Evolutionary conservation across 1,140 invertebrate genomes (phyloP).

Genomic region (Cecropterus lyciades): DNA sequence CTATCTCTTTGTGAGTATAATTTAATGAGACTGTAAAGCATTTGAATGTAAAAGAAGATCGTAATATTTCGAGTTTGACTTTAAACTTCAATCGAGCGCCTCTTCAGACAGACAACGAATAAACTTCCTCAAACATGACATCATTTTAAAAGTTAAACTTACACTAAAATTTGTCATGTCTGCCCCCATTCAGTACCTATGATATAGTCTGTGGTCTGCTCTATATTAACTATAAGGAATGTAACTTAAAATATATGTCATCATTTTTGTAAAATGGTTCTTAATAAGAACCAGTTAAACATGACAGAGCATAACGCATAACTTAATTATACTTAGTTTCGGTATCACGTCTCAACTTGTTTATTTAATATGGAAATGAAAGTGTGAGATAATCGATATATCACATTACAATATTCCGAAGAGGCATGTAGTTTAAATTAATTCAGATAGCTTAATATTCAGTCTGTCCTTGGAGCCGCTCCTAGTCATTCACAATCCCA

Average conservation of each 20-base stretch:
- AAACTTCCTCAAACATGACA: neutral
- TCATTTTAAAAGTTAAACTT: slow-evolving; percentile 1
- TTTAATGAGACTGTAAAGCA: slow-evolving; percentile 13
- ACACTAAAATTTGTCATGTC: slow-evolving; percentile 24
- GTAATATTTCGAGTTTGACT: slow-evolving; percentile 26
- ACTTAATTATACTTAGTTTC: slow-evolving; percentile 21
- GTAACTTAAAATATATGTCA: slow-evolving; percentile 18
- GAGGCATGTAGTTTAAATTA: slow-evolving; percentile 61
- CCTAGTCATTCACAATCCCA: slow-evolving; percentile 87
- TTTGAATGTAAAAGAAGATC: neutral
- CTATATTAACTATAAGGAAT: neutral
- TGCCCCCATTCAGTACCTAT: slow-evolving; percentile 19
- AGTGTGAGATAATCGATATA: slow-evolving; percentile 25
- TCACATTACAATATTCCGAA: slow-evolving; percentile 45
- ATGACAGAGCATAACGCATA: slow-evolving; percentile 3
- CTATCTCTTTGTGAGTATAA: slow-evolving; percentile 21
- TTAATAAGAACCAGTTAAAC: slow-evolving; percentile 6
- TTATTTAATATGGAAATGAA: slow-evolving; percentile 6
- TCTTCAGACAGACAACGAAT: slow-evolving; percentile 64
- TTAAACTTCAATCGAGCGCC: slow-evolving; percentile 52
- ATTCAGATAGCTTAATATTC: slow-evolving; percentile 72
- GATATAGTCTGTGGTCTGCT: slow-evolving; percentile 18
- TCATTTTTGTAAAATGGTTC: neutral
- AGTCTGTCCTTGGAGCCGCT: slow-evolving; percentile 77
- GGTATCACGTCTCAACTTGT: slow-evolving; percentile 18